Conservation (phyloP, 2,797 vertebrate genomes). For the Vireo griseus region DNA sequence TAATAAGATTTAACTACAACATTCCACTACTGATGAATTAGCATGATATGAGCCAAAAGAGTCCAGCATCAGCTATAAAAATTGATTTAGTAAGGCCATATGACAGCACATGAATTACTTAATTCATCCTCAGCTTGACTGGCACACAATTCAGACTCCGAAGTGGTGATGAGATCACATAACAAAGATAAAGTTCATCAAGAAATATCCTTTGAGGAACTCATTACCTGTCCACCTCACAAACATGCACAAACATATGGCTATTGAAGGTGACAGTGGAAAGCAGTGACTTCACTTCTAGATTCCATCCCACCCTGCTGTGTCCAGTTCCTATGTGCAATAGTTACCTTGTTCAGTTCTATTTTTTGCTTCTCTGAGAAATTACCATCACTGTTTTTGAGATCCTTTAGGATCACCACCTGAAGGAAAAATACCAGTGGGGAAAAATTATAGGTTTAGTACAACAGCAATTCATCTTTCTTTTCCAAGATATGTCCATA, state of each 20-base stretch:
- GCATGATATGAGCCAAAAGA: background rate
- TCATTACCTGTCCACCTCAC: background rate
- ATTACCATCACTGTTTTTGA: constrained; percentile 85
- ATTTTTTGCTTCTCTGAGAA: constrained; percentile 89
- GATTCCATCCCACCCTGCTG: background rate
- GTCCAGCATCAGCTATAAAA: background rate
- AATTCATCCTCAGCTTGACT: background rate
- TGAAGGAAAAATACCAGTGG: constrained; percentile 55
- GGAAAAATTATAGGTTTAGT: background rate
- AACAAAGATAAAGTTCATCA: background rate
- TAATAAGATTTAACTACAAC: background rate
- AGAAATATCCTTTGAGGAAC: background rate
- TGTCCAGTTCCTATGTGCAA: background rate
- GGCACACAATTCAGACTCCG: background rate
- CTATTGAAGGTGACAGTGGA: background rate
- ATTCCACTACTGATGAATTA: background rate
- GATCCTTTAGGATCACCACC: constrained; percentile 91
- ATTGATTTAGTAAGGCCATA: background rate
- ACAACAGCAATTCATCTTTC: background rate
- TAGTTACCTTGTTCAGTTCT: constrained; percentile 87
- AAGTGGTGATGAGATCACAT: background rate
- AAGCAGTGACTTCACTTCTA: background rate
- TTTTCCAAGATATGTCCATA: background rate
- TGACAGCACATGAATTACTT: background rate
- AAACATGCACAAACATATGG: background rate